A percentile compares a stretch with the other conserved stretches of the same genome.
Conservation (phyloP, 2,113 vertebrate genomes). For the Oncorhynchus nerka region DNA sequence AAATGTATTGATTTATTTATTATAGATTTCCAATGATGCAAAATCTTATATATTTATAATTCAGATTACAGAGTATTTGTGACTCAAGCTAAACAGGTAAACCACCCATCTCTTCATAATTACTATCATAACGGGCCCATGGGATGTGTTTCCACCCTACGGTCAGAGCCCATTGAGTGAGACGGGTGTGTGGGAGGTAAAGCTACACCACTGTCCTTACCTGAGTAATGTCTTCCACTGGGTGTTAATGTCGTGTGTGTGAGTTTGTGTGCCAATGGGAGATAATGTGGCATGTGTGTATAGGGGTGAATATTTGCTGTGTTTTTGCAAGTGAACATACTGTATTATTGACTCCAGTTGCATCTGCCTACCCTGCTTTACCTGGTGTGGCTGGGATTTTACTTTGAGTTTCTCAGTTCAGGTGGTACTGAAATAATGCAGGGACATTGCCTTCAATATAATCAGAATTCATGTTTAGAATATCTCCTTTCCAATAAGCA, state of each 20-base stretch:
- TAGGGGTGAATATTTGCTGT: not conserved
- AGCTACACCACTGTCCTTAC: not conserved
- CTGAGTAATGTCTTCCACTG: slow-evolving; percentile 31
- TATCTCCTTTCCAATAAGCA: no score
- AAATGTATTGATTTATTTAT: not conserved
- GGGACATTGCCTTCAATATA: not conserved
- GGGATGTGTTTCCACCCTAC: not conserved
- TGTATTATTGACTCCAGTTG: not conserved
- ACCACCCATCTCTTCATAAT: not conserved
- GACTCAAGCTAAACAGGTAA: not conserved
- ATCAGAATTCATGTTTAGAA: no score
- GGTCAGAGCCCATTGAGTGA: not conserved
- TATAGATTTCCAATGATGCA: not conserved
- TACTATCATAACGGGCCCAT: not conserved
- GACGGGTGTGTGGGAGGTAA: not conserved
- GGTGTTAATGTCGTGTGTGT: slow-evolving; percentile 30
- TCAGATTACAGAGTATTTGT: not conserved
- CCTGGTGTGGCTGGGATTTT: not conserved
- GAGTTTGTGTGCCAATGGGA: not conserved
- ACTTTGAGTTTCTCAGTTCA: not conserved
- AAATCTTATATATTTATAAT: not conserved
- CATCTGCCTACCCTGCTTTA: not conserved
- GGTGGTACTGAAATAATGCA: not conserved
- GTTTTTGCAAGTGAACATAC: not conserved
- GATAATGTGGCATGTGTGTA: not conserved